Percentiles rank a stretch among this genome's conserved stretches.
These are phyloP conservation scores for Cydia fagiglandana DNA, from an alignment of 1,140 invertebrate species.

Conservation along the genomic window DNA sequence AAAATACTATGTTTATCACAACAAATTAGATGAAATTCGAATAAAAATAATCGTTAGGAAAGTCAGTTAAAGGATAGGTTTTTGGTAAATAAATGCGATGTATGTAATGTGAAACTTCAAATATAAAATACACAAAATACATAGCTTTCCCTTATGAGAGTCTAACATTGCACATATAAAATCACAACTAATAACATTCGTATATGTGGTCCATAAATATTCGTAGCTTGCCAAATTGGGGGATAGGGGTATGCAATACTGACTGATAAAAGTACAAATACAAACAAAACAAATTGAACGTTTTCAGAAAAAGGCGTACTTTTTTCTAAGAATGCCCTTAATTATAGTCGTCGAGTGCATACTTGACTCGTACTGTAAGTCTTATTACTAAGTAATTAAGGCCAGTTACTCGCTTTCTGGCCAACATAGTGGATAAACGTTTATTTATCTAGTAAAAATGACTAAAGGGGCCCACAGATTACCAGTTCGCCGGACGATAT, in stretches of 20 bases:
- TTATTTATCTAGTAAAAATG: slow-evolving; percentile 16
- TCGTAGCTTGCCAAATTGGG: slow-evolving; percentile 14
- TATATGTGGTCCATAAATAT: slow-evolving; percentile 11
- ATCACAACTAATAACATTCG: slow-evolving; percentile 23
- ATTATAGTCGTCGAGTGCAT: not conserved
- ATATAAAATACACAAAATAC: slow-evolving; percentile 10
- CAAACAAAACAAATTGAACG: slow-evolving; percentile 1
- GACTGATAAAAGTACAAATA: not conserved
- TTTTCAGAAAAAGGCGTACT: not conserved
- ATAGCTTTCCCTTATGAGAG: slow-evolving; percentile 13
- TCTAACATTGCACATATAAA: slow-evolving; percentile 21
- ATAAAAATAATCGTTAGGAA: not conserved
- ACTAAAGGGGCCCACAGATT: too few species aligned
- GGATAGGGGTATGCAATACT: slow-evolving; percentile 25
- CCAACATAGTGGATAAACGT: not conserved
- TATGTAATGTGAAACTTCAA: slow-evolving; percentile 17
- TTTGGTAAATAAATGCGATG: slow-evolving; percentile 29
- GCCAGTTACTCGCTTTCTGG: not conserved
- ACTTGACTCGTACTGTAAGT: slow-evolving; percentile 10
- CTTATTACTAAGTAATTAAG: slow-evolving; percentile 21
- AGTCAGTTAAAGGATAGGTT: not conserved
- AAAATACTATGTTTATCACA: slow-evolving; percentile 30
- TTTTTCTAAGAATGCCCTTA: slow-evolving; percentile 1
- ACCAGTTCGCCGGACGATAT: too few species aligned
- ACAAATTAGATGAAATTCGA: slow-evolving; percentile 21